phyloP scores from a whole-genome alignment of 1,140 invertebrate genomes.

The Ptiloglossa arizonensis region DNA sequence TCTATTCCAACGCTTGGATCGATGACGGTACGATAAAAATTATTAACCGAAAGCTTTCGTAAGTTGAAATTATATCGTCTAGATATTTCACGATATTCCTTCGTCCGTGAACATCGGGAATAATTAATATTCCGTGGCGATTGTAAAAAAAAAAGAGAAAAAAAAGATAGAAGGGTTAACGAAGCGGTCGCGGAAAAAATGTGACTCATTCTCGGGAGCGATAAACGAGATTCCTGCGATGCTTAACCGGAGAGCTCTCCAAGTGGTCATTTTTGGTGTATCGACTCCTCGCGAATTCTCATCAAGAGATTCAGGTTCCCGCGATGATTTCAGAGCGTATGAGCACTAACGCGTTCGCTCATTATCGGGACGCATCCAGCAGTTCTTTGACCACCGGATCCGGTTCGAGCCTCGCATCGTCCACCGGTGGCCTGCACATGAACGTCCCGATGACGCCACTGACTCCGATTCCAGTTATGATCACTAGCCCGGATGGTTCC shows the following conservation, averaged over 20 bases:
- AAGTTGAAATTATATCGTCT: too few species aligned
- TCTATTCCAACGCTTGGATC: too few species aligned
- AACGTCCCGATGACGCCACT: constrained; percentile 50
- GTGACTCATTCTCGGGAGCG: background rate
- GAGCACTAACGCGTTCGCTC: constrained; percentile 68
- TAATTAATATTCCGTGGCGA: background rate
- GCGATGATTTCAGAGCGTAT: constrained; percentile 63
- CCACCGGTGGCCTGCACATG: constrained; percentile 72
- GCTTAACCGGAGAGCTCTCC: background rate
- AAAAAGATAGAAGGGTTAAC: background rate
- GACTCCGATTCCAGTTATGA: constrained; percentile 74
- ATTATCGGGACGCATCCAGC: constrained; percentile 72
- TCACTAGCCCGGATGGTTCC: constrained; percentile 73
- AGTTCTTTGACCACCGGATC: constrained; percentile 74
- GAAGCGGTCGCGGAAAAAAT: background rate
- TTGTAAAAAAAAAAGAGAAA: background rate
- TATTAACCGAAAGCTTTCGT: too few species aligned
- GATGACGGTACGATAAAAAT: too few species aligned
- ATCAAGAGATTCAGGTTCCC: background rate
- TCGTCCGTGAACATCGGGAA: background rate
- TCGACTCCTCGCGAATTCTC: too few species aligned
- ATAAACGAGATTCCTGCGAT: constrained; percentile 3
- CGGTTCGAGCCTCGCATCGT: constrained; percentile 73
- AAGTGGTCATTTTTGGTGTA: background rate
- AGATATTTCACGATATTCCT: too few species aligned